These are phyloP conservation scores for Onthophagus sagittarius DNA, from an alignment of 2,888 invertebrate species.

Conservation along the genomic window DNA sequence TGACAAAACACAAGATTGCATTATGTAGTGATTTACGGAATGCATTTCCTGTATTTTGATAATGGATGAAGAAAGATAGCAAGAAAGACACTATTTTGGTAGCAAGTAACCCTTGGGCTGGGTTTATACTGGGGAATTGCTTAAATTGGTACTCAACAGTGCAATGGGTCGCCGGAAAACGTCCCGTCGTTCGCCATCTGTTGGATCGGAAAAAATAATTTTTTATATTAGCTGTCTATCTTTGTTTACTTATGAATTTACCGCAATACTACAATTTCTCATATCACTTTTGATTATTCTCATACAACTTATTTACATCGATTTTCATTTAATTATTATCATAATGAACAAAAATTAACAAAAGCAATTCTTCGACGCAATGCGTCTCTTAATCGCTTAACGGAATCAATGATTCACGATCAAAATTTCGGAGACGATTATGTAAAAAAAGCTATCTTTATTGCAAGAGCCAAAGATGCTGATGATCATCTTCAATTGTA, in stretches of 20 bases:
- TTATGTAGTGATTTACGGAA: too few relatives aligned
- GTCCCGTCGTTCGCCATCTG: too few relatives aligned
- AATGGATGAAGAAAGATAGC: too few relatives aligned
- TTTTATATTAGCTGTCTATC: not conserved
- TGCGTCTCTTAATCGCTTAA: not conserved
- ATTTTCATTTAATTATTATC: not conserved
- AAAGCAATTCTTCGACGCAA: not conserved
- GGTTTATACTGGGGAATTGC: too few relatives aligned
- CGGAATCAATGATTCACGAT: not conserved
- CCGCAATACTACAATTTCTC: not conserved
- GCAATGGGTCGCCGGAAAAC: too few relatives aligned
- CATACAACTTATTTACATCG: not conserved
- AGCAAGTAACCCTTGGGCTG: too few relatives aligned
- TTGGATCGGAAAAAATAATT: too few relatives aligned
- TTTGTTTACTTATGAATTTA: not conserved
- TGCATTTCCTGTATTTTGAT: too few relatives aligned
- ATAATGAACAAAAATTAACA: not conserved
- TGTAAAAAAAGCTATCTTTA: not conserved
- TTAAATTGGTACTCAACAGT: too few relatives aligned
- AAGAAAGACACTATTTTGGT: too few relatives aligned
- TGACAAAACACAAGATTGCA: too few relatives aligned
- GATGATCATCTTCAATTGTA: too few relatives aligned
- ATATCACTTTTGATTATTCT: not conserved
- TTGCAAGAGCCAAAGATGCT: not conserved
- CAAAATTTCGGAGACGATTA: not conserved